Base-by-base conservation (phyloP, 2,797 vertebrate species). In the Pangasius sanitwongsei region DNA sequence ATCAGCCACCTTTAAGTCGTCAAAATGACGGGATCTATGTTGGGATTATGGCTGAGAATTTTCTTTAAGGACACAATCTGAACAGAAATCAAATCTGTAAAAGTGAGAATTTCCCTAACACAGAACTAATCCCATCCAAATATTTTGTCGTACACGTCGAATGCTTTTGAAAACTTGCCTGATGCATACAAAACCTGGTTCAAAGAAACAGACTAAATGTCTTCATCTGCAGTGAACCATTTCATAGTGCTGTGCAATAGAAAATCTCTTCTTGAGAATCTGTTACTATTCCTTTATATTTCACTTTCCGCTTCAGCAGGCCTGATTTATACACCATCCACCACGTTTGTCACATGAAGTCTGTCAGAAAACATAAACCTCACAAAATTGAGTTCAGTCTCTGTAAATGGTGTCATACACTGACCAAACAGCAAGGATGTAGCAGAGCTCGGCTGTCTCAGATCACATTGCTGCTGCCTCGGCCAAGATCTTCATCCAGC, bases 281-380 rank as follows among this genome's bases (percentile, higher is more conserved):
- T 80, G 18, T 72, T n/a, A 67, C 23, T 50, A 13, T 53, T 85
- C 72, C 59, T 88, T 88, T 81, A 48, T 57, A 23, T 89, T 74
- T 74, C 77, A 55, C 23, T 70, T 89, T 89, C 77, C n/a, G 67
- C 85, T 83, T 65, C 77, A 65, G 67, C 77, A n/a, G 44, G 55
- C 57, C 55, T 48, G 44, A 74, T 72, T 72, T 78, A 59, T 41
- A 82, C 23, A 31, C 83, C 61, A 44, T 61, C 88, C 63, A 1
- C 75, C 13, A 63, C 13, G 70, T 85, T 78, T 78, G 87, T 72
- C 57, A 84, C 50, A 65, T 88, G 31, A 75, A 65, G 61, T 50
- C 87, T 84, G 80, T 63, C 55, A 50, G 53, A 78, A 67, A 72
- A 65, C n/a, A 85, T 55, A 48, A 78, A 86, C 69, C 53, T 74